A percentile compares a stretch with the other conserved stretches of the same genome.
Conservation (phyloP, 2,888 invertebrate genomes). For the Tipula lateralis region DNA sequence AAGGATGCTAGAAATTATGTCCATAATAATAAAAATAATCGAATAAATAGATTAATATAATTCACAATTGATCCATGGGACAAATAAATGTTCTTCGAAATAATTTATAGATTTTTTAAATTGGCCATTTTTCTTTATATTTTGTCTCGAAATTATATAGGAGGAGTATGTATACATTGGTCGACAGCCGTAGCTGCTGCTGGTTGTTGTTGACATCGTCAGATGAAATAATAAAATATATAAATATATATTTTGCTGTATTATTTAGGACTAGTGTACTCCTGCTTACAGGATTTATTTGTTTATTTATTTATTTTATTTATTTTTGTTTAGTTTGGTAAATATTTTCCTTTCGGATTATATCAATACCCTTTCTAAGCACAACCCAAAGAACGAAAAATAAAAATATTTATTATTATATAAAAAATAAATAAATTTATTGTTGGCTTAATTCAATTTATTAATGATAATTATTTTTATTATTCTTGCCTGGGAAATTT, state of each 20-base stretch:
- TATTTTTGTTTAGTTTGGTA: slow-evolving; percentile 1
- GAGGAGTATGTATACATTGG: not conserved
- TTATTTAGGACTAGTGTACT: not conserved
- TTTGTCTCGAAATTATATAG: not conserved
- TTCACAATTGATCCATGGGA: not conserved
- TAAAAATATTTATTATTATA: not conserved
- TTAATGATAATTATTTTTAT: slow-evolving; percentile 24
- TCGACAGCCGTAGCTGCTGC: not conserved
- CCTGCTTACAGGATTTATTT: not conserved
- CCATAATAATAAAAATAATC: not conserved
- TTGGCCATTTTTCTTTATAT: not conserved
- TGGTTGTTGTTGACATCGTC: not conserved
- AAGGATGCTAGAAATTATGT: not conserved
- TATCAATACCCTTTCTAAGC: not conserved
- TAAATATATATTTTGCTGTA: not conserved
- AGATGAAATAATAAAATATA: not conserved
- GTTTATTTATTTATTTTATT: not conserved
- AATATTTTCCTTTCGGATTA: slow-evolving; percentile 5
- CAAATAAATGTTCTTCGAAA: not conserved
- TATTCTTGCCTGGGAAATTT: not conserved
- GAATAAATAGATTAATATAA: not conserved
- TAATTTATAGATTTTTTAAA: slow-evolving; percentile 24
- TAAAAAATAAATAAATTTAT: slow-evolving; percentile 14
- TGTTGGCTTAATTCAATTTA: slow-evolving; percentile 24
- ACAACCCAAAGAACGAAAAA: not conserved